A percentile compares a stretch with the other conserved stretches of the same genome.
phyloP scores from a whole-genome alignment of 2,113 vertebrate species.

The Kryptolebias marmoratus region DNA sequence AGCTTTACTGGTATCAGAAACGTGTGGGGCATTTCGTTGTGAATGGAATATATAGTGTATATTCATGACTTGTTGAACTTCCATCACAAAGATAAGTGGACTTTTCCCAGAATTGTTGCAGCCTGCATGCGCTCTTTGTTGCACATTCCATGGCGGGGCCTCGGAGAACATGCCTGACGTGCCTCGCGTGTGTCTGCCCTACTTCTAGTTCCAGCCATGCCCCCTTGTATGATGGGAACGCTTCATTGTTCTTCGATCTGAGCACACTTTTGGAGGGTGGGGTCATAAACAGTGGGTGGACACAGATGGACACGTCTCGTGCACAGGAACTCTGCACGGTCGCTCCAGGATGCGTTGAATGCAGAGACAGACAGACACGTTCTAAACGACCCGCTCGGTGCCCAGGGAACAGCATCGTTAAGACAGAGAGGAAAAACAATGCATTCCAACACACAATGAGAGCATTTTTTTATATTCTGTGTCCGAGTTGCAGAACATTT shows the following conservation, averaged over 20 bases:
- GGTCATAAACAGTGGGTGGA: slow-evolving; percentile 29
- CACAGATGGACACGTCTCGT: slow-evolving; percentile 12
- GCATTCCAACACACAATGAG: slow-evolving; percentile 54
- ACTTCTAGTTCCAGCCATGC: slow-evolving; percentile 42
- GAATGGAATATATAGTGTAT: slow-evolving; percentile 6
- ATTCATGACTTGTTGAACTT: slow-evolving; percentile 59
- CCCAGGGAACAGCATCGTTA: slow-evolving; percentile 41
- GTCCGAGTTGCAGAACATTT: slow-evolving; percentile 17
- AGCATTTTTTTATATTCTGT: slow-evolving; percentile 30
- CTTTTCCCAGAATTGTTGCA: slow-evolving; percentile 78
- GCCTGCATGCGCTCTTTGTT: slow-evolving; percentile 57
- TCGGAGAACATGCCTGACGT: slow-evolving; percentile 54
- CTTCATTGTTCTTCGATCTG: slow-evolving; percentile 66
- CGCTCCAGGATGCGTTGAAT: slow-evolving; percentile 31
- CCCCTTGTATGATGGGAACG: slow-evolving; percentile 34
- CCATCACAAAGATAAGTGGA: slow-evolving; percentile 58
- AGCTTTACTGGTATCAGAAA: background rate
- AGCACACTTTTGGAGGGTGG: background rate
- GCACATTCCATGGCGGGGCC: slow-evolving; percentile 60
- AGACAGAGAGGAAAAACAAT: slow-evolving; percentile 36
- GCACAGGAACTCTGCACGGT: slow-evolving; percentile 36
- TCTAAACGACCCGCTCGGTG: slow-evolving; percentile 35
- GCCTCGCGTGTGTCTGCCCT: slow-evolving; percentile 55
- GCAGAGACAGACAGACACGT: slow-evolving; percentile 45
- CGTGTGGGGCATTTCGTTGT: no score